Evolutionary conservation across 2,888 invertebrate species (phyloP).

Genomic region (Erebia palarica): DNA sequence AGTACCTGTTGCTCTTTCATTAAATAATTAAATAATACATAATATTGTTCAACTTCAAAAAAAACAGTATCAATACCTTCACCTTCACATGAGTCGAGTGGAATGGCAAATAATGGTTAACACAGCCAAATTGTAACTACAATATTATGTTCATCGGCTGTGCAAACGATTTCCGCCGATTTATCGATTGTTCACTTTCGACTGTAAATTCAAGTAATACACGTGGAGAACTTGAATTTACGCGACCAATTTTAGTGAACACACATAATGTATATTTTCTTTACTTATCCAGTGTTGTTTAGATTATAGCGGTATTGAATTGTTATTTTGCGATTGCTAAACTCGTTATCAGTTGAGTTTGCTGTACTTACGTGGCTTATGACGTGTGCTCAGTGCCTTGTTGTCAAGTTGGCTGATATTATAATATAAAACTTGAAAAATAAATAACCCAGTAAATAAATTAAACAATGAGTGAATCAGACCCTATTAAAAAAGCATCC

Average conservation of each 20-base stretch:
- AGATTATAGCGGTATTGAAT: slow-evolving; percentile 51
- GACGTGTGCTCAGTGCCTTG: slow-evolving; percentile 46
- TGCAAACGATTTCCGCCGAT: slow-evolving; percentile 59
- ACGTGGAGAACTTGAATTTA: slow-evolving; percentile 49
- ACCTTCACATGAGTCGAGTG: slow-evolving; percentile 11
- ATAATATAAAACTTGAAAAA: slow-evolving; percentile 32
- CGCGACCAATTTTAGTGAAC: slow-evolving; percentile 54
- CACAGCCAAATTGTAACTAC: slow-evolving; percentile 12
- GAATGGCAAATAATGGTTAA: slow-evolving; percentile 24
- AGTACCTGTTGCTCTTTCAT: slow-evolving; percentile 11
- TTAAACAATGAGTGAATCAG: slow-evolving; percentile 56
- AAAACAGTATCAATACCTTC: slow-evolving; percentile 8
- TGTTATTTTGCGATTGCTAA: slow-evolving; percentile 29
- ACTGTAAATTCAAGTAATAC: slow-evolving; percentile 46
- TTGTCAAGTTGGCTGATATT: slow-evolving; percentile 33
- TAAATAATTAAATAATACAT: too few species aligned
- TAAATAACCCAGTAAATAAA: slow-evolving; percentile 10
- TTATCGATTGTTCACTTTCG: slow-evolving; percentile 54
- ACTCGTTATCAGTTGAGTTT: slow-evolving; percentile 58
- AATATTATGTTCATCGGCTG: slow-evolving; percentile 49
- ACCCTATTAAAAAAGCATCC: slow-evolving; percentile 46
- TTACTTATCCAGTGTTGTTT: slow-evolving; percentile 47
- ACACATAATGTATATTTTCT: slow-evolving; percentile 40
- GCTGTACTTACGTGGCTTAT: slow-evolving; percentile 73
- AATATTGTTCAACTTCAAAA: background rate